Evolutionary conservation across 1,140 invertebrate genomes (phyloP).

Genomic region (Lepidurus couesii): DNA sequence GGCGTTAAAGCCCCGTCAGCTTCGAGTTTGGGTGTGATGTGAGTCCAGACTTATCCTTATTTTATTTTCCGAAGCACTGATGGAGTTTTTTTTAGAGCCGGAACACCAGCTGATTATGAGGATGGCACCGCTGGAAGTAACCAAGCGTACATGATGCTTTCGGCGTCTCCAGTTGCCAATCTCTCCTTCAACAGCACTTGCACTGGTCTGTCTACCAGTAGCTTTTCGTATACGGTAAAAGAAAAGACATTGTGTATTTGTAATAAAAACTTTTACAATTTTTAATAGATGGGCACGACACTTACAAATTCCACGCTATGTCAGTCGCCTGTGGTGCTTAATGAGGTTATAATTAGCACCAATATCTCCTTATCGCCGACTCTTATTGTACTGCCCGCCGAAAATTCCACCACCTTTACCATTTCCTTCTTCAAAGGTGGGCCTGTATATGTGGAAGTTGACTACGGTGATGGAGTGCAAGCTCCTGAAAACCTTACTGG

Average conservation of each 20-base stretch:
- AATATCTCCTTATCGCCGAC: neutral
- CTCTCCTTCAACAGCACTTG: neutral
- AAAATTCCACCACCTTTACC: neutral
- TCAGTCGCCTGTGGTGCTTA: neutral
- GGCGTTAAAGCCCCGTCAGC: neutral
- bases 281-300: neutral
- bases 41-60: neutral
- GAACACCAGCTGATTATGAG: neutral
- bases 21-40: neutral
- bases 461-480: neutral
- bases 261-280: neutral
- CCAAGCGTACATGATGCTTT: neutral
- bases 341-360: neutral
- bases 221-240: neutral
- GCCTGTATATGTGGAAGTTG: neutral
- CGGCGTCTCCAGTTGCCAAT: neutral
- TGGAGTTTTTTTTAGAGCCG: neutral
- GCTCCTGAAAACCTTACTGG: neutral
- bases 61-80: neutral
- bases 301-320: neutral
- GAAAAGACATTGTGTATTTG: no score
- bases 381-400: neutral
- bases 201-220: neutral
- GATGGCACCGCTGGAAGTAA: neutral
- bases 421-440: slow-evolving; percentile 1